Conservation (phyloP, 1,140 invertebrate genomes). For the Pararge aegeria region DNA sequence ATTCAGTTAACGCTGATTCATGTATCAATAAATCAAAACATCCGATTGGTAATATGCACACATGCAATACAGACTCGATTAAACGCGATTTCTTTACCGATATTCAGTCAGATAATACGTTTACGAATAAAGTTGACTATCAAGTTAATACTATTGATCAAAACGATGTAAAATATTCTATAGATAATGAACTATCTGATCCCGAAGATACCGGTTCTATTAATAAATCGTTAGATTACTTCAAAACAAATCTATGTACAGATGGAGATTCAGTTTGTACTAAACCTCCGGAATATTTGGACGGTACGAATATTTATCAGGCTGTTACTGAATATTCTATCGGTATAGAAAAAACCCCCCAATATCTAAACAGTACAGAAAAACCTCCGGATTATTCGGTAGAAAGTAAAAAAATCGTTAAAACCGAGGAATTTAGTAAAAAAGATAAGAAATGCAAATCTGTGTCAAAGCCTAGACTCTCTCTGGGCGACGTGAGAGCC, state of each 20-base stretch:
- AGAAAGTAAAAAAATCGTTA: background rate
- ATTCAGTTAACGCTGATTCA: background rate
- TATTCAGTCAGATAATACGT: background rate
- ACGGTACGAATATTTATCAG: background rate
- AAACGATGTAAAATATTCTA: background rate
- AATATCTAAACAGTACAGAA: background rate
- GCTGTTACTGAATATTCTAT: constrained; percentile 5
- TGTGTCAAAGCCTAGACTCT: constrained; percentile 31
- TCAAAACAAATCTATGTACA: background rate
- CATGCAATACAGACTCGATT: background rate
- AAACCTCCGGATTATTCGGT: background rate
- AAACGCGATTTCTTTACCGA: background rate
- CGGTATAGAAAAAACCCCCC: constrained; percentile 1
- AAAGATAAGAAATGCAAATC: constrained; percentile 26
- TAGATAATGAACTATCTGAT: background rate
- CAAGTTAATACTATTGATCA: background rate
- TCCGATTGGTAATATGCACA: background rate
- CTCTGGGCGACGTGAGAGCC: constrained; percentile 48
- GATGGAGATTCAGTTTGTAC: background rate
- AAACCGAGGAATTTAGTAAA: constrained; percentile 12
- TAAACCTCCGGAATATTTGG: background rate
- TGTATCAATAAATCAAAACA: background rate
- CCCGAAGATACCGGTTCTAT: background rate
- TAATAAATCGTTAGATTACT: background rate
- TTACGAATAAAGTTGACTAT: background rate